Base-by-base conservation (phyloP, 2,888 invertebrate species). In the Hirtodrosophila confusa region DNA sequence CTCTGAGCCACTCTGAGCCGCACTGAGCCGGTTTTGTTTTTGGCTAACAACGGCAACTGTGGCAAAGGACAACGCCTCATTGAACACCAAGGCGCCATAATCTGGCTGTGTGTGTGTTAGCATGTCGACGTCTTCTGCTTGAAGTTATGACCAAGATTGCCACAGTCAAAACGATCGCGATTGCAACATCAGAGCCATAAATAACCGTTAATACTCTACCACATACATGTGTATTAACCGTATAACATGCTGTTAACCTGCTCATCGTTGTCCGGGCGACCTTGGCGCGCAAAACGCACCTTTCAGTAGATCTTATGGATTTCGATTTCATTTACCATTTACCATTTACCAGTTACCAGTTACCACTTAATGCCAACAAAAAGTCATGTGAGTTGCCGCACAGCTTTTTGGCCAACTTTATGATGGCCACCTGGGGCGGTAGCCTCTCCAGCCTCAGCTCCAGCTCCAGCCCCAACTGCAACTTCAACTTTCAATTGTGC, bases 21-120 rank as follows among this genome's bases (percentile, higher is more conserved):
- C 56, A 53, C 48, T 37, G 45, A 80, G 80, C 84, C 80, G 80
- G 80, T 84, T 84, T 68, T 41, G 31, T 47, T 24, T 33, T 51
- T 44, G 27, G 12, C 33, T 4, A 11, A 12, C 41, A 60, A 45
- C 58, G 49, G 57, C 56, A 51, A 29, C 62, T 41, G 33, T 51
- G 50, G 54, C 56, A 78, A 77, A 80, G 82, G 85, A 82, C 79
- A 69, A 71, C 69, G 60, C 61, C 74, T 62, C 37, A 41, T 33
- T 41, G 60, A 39, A 8, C 41, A 50, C 40, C 54, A 58, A 62
- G 62, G 40, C 31, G 57, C 33, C 55, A 49, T 63, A 61, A 63
- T 67, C 79, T 55, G 44, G 57, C 71, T 62, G 9, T 48, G 41
- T 61, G 66, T 51, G 31, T 55, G 58, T 40, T 31, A 33, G 23